Percentiles rank a stretch among this genome's conserved stretches.
phyloP scores from a whole-genome alignment of 2,888 invertebrate species.

The Agelastica alni region DNA sequence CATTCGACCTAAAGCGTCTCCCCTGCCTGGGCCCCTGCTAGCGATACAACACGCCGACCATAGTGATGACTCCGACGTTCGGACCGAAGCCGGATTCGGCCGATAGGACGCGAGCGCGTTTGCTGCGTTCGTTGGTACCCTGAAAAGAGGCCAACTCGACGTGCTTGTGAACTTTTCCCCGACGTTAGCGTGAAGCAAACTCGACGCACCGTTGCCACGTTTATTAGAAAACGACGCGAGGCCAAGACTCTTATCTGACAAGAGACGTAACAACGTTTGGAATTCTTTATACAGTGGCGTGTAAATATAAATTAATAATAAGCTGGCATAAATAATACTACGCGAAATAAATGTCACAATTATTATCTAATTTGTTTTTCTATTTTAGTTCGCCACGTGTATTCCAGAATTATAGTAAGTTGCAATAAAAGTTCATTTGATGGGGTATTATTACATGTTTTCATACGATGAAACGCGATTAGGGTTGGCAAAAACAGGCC shows the following conservation, averaged over 20 bases:
- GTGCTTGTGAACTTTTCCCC: conserved; percentile 51
- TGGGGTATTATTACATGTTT: too few relatives aligned
- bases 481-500: too few relatives aligned
- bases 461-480: too few relatives aligned
- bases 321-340: too few relatives aligned
- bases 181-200: conserved; percentile 49
- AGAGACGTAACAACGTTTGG: not conserved
- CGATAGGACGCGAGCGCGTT: conserved; percentile 27
- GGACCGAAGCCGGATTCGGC: conserved; percentile 24
- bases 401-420: too few relatives aligned
- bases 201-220: conserved; percentile 41
- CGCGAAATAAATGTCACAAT: too few relatives aligned
- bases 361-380: too few relatives aligned
- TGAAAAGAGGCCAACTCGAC: conserved; percentile 53
- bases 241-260: conserved; percentile 10
- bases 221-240: conserved; percentile 8
- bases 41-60: conserved; percentile 49
- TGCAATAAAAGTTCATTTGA: too few relatives aligned
- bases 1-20: conserved; percentile 39
- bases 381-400: too few relatives aligned
- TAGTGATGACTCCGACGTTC: conserved; percentile 28
- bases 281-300: too few relatives aligned
- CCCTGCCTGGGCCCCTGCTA: conserved; percentile 53
- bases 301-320: too few relatives aligned
- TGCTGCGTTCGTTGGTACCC: conserved; percentile 35